Percentiles rank a stretch among this genome's conserved stretches.
phyloP scores from a whole-genome alignment of 2,113 vertebrate genomes.

The Bubo scandiacus region DNA sequence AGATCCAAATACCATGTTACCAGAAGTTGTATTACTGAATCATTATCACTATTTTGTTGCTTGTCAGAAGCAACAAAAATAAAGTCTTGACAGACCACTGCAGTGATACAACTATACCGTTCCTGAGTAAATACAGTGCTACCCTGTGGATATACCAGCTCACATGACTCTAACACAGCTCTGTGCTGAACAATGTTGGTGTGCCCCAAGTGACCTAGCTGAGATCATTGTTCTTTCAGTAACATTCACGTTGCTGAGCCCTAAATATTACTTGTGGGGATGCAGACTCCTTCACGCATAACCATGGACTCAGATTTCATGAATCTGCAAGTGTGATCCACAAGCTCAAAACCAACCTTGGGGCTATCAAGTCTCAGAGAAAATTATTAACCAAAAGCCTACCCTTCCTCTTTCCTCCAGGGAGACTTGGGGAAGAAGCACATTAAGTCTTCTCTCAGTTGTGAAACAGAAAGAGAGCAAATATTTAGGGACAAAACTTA shows the following conservation, averaged over 20 bases:
- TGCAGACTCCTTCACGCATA: neutral
- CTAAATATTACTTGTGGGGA: neutral
- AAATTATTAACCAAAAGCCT: neutral
- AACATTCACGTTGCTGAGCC: neutral
- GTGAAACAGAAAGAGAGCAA: neutral
- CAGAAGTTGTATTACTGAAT: neutral
- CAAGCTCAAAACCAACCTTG: neutral
- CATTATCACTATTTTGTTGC: neutral
- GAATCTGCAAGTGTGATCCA: neutral
- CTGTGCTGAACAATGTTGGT: neutral
- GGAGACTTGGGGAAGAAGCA: neutral
- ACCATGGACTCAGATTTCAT: neutral
- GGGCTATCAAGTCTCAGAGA: neutral
- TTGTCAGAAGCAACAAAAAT: neutral
- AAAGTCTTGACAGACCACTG: neutral
- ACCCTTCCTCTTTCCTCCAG: neutral
- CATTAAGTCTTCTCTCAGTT: neutral
- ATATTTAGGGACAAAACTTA: neutral
- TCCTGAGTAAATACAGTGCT: neutral
- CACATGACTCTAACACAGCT: neutral
- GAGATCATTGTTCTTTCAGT: neutral
- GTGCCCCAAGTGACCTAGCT: neutral
- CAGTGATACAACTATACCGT: neutral
- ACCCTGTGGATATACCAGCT: neutral
- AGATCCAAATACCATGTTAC: neutral